Base-by-base conservation (phyloP, 2,113 vertebrate species). In the Pyxicephalus adspersus region DNA sequence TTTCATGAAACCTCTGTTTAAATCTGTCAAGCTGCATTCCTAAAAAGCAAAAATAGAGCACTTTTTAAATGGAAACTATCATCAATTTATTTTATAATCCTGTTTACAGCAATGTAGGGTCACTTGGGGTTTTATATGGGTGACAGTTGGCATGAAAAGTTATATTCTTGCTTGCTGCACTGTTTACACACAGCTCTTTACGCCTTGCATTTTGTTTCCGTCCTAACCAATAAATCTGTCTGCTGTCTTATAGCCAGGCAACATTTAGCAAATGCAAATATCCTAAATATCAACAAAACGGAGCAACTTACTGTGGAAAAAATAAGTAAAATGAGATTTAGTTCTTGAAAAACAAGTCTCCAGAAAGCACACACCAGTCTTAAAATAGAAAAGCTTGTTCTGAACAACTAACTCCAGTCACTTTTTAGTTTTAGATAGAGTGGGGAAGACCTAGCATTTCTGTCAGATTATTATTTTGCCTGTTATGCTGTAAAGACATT, bases 41-140 rank as follows among this genome's bases (percentile, higher is more conserved):
- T 73, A 58, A 73, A 73, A 73, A 73, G 70, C 70, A 73, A 52
- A 73, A 34, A 73, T 73, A 73, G 70, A 22, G 70, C 70, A 73
- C 52, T 20, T 57, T 73, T 73, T 73, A 73, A 73, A 73, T 58
- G 58, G 70, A 58, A 58, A 57, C 52, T 73, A 73, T 58, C 70
- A 73, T 73, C 70, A 73, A 34, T 73, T 73, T 73, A 73, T 73
- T 73, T 73, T 73, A 73, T 73, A 58, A 73, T 57, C 70, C 28
- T 73, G 70, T 73, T 73, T 73, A 73, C 70, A 31, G 70, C 70
- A 29, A 58, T 34, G 70, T 73, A 73, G 70, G 29, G 26, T 73
- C 57, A 52, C 57, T 57, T 73, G 29, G 70, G 52, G 19, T 73
- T 58, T 73, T 73, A 73, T 58, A 73, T 73, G 70, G 70, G 20